These are phyloP conservation scores for Molorchus minor DNA, from an alignment of 2,888 invertebrate genomes.

Conservation along the genomic window DNA sequence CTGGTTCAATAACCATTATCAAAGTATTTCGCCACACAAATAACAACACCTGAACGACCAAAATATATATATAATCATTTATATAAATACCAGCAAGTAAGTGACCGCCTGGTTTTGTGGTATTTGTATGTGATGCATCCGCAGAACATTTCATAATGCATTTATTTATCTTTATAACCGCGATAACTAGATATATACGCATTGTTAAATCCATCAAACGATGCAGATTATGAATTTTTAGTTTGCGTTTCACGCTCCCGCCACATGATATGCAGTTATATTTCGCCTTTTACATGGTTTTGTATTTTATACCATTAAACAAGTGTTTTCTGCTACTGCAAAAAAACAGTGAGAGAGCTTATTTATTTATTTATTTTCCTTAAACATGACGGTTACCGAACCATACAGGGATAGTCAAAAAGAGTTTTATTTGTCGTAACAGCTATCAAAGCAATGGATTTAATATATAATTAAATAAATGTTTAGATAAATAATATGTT, in stretches of 20 bases:
- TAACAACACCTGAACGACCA: conserved; percentile 31
- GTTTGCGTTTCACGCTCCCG: not conserved
- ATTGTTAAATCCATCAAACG: conserved; percentile 3
- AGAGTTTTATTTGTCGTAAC: too few relatives aligned
- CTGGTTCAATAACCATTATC: too few relatives aligned
- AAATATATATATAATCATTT: conserved; percentile 40
- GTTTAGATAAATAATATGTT: too few relatives aligned
- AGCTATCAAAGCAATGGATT: too few relatives aligned
- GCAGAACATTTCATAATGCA: conserved; percentile 31
- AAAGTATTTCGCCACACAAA: too few relatives aligned
- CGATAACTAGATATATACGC: not conserved
- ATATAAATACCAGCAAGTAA: conserved; percentile 39
- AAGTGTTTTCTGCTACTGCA: not conserved
- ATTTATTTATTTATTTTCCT: too few relatives aligned
- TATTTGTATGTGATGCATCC: conserved; percentile 36
- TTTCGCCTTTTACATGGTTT: not conserved
- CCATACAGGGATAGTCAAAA: too few relatives aligned
- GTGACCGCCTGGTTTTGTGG: conserved; percentile 37
- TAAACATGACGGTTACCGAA: too few relatives aligned
- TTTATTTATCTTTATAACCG: conserved; percentile 29
- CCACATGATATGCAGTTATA: not conserved
- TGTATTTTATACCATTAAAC: not conserved
- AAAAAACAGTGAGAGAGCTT: too few relatives aligned
- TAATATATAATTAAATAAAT: too few relatives aligned
- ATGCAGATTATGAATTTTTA: conserved; percentile 18